A percentile compares a stretch with the other conserved stretches of the same genome.
These are phyloP conservation scores for Zygogramma bicolorata DNA, from an alignment of 2,888 invertebrate genomes.

Conservation along the genomic window DNA sequence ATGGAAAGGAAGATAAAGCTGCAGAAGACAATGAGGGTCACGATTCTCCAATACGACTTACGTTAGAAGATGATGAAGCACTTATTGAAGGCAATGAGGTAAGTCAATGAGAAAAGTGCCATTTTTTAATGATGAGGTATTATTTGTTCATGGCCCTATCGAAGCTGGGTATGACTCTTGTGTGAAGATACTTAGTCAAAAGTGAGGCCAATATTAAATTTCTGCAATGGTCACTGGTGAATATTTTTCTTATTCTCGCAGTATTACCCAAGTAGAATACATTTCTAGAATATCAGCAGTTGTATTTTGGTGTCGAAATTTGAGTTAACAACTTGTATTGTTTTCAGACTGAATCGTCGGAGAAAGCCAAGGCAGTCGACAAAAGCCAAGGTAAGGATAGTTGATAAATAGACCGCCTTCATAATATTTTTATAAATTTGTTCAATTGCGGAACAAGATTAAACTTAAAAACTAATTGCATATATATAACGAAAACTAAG, in stretches of 20 bases:
- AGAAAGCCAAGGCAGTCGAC: conserved; percentile 37
- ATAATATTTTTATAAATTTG: conserved; percentile 9
- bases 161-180: neutral
- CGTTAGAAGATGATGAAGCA: conserved; percentile 61
- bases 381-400: conserved; percentile 40
- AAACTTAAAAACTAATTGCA: conserved; percentile 48
- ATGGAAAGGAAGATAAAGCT: neutral
- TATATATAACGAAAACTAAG: conserved; percentile 32
- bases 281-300: neutral
- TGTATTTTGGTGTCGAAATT: too few species aligned
- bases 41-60: conserved; percentile 57
- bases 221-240: conserved; percentile 7
- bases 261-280: conserved; percentile 12
- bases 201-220: conserved; percentile 1
- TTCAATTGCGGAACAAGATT: conserved; percentile 12
- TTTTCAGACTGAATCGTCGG: conserved; percentile 46
- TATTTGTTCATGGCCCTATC: conserved; percentile 3
- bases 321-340: neutral
- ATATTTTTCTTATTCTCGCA: conserved; percentile 14
- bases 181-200: neutral
- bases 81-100: conserved; percentile 51
- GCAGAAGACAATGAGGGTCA: conserved; percentile 48
- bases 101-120: neutral
- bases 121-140: neutral
- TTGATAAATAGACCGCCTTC: neutral